Evolutionary conservation across 2,888 invertebrate genomes (phyloP).

Genomic region (Andrena minutula): DNA sequence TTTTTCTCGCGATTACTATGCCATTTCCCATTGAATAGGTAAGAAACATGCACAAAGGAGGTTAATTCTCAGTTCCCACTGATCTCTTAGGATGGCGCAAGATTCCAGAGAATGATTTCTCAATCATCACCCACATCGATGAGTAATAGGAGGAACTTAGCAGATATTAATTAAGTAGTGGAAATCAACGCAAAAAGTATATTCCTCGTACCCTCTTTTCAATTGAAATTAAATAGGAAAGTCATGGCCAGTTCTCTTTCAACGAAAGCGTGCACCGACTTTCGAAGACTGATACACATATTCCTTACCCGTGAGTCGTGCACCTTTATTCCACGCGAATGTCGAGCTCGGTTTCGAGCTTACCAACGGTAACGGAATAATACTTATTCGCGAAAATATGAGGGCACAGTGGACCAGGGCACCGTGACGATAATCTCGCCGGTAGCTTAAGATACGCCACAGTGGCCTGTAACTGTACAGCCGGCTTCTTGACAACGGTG

Average conservation of each 20-base stretch:
- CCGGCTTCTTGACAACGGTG: constrained; percentile 13
- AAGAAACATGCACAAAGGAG: neutral
- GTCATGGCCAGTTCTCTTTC: neutral
- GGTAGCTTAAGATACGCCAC: constrained; percentile 26
- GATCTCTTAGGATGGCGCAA: neutral
- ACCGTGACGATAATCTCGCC: constrained; percentile 40
- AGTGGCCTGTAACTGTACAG: neutral
- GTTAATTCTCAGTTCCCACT: neutral
- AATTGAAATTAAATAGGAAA: no score
- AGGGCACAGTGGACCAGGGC: neutral
- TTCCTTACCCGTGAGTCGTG: neutral
- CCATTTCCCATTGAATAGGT: neutral
- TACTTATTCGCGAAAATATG: neutral
- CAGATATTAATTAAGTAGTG: neutral
- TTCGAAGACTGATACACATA: neutral
- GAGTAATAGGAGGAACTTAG: constrained; percentile 1
- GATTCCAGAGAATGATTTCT: neutral
- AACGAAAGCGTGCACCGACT: neutral
- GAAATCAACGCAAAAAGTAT: neutral
- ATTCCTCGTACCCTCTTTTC: no score
- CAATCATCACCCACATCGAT: constrained; percentile 9
- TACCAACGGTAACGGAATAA: neutral
- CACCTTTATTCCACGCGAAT: neutral
- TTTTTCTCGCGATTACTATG: no score
- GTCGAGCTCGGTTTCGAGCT: constrained; percentile 2